Evolutionary conservation across 2,113 vertebrate species (phyloP).

Genomic region (Antigone vipio): DNA sequence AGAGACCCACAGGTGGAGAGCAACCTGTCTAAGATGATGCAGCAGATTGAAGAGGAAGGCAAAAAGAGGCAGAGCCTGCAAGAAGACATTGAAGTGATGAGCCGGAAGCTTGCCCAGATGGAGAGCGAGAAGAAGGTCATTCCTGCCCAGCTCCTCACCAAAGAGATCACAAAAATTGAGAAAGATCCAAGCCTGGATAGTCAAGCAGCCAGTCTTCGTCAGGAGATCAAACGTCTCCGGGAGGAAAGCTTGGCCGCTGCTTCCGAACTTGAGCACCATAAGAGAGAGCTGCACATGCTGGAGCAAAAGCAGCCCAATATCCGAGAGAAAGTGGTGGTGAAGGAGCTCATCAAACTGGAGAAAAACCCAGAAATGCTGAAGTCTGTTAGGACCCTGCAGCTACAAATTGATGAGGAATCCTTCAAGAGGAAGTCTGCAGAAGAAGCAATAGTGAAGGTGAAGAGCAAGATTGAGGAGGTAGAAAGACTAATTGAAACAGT

Average conservation of each 20-base stretch:
- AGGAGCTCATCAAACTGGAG: conserved; percentile 90
- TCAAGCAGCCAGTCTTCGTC: conserved; percentile 78
- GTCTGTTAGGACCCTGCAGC: conserved; percentile 76
- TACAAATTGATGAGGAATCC: conserved; percentile 80
- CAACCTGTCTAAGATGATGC: conserved; percentile 66
- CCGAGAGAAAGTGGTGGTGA: conserved; percentile 88
- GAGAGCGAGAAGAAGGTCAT: conserved; percentile 73
- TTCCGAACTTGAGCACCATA: conserved; percentile 75
- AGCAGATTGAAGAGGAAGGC: conserved; percentile 77
- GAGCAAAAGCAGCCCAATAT: conserved; percentile 83
- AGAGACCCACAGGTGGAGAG: conserved; percentile 87
- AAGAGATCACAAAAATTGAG: conserved; percentile 93
- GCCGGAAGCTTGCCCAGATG: conserved; percentile 74
- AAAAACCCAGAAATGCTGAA: conserved; percentile 87
- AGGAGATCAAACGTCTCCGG: conserved; percentile 77
- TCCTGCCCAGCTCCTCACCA: conserved; percentile 86
- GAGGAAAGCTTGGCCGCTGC: conserved; percentile 70
- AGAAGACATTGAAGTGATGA: conserved; percentile 74
- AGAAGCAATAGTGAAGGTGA: conserved; percentile 77
- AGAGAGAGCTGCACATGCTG: conserved; percentile 81
- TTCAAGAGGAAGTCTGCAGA: conserved; percentile 74
- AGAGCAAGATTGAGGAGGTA: conserved; percentile 81
- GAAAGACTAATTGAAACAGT: conserved; percentile 84
- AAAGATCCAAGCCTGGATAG: conserved; percentile 85
- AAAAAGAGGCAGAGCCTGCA: conserved; percentile 73